These are phyloP conservation scores for Neelides sp. DNA, from an alignment of 1,140 invertebrate species.

Conservation along the genomic window DNA sequence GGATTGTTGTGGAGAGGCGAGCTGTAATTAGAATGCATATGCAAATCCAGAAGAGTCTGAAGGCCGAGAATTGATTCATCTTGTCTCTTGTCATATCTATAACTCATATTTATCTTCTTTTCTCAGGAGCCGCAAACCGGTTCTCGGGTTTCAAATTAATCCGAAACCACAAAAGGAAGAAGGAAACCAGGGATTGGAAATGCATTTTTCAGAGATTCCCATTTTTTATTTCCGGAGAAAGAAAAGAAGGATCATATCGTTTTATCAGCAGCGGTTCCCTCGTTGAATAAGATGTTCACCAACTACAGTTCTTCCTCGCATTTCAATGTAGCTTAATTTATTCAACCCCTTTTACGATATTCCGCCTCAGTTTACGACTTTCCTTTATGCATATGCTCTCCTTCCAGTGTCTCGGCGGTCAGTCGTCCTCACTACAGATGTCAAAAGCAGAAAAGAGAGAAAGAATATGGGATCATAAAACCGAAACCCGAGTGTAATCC, in stretches of 20 bases:
- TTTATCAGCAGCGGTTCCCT: neutral
- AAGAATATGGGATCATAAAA: no score
- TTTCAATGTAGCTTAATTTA: constrained; percentile 18
- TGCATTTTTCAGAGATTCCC: constrained; percentile 1
- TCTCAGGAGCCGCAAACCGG: no score
- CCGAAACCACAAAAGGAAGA: constrained; percentile 11
- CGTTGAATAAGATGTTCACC: constrained; percentile 12
- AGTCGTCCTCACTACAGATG: constrained; percentile 7
- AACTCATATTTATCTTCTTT: constrained; percentile 20
- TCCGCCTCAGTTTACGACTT: constrained; percentile 15
- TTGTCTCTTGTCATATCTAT: no score
- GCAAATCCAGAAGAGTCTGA: neutral
- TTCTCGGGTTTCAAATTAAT: constrained; percentile 8
- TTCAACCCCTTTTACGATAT: constrained; percentile 19
- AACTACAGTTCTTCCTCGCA: neutral
- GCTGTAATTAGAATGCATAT: neutral
- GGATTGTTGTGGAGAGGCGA: no score
- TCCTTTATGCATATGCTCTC: constrained; percentile 16
- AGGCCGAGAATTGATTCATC: constrained; percentile 15
- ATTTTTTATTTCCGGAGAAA: neutral
- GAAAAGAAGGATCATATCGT: no score
- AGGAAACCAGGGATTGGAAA: constrained; percentile 6
- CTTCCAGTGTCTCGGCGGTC: neutral
- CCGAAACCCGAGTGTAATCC: no score
- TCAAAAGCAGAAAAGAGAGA: constrained; percentile 25